phyloP scores from a whole-genome alignment of 2,113 vertebrate genomes.

The Dicaeum eximium region DNA sequence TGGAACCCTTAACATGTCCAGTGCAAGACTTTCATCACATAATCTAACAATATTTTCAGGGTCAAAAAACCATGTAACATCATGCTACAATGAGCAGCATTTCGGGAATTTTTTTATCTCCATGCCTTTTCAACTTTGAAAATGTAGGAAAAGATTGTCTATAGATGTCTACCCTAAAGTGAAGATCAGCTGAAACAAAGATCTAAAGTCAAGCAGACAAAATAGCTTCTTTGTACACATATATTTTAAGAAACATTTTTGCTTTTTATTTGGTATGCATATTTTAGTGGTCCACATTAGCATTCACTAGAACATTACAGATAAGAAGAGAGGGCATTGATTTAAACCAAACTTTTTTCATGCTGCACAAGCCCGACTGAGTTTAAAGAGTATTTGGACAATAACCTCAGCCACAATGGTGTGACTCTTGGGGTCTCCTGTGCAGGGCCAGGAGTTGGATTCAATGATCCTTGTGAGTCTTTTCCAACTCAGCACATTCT shows the following conservation, averaged over 20 bases:
- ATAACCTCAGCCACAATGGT: neutral
- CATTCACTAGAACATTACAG: neutral
- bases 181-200: neutral
- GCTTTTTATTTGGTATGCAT: neutral
- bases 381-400: neutral
- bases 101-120: neutral
- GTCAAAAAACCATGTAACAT: neutral
- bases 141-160: neutral
- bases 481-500: neutral
- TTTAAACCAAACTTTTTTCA: neutral
- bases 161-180: neutral
- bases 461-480: neutral
- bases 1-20: neutral
- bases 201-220: neutral
- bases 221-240: neutral
- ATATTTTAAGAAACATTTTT: neutral
- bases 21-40: neutral
- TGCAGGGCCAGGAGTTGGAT: neutral
- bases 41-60: neutral
- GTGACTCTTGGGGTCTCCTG: neutral
- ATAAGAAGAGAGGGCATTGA: neutral
- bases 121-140: neutral
- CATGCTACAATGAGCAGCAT: neutral
- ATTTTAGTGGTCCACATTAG: neutral
- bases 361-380: neutral